Base-by-base conservation (phyloP, 2,797 vertebrate genomes). In the Numenius phaeopus region DNA sequence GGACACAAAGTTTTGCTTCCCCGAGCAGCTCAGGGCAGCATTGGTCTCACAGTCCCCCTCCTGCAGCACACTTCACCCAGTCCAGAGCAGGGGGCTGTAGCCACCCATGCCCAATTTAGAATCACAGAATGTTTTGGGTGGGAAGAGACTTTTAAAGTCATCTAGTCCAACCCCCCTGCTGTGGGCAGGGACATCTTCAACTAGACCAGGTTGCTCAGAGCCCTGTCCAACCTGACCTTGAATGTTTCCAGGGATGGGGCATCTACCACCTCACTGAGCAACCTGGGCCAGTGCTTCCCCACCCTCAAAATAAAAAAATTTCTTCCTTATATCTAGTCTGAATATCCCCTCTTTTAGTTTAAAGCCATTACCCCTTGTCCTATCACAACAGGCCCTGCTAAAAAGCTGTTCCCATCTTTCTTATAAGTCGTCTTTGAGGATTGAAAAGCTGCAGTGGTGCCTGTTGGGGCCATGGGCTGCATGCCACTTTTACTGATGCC, bases 381-480 rank as follows among this genome's bases (percentile, higher is more conserved):
- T 75, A 1, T 57, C 0, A 0, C 47, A 6, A 29, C 32, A 49
- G 20, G 11, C 8, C 26, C 39, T 40, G 1, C 15, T 73, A 37
- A 49, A 54, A 91, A 15, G 12, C 12, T 57, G 22, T 55, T 34
- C 18, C 30, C 34, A 27, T 30, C 34, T 62, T 69, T 62, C 34
- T 44, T 37, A 24, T 10, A 46, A 58, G 19, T 2, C 20, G 19
- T 21, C 15, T 57, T 46, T 71, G 46, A 46, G 14, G 15, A 34
- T 2, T 29, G n/a, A 49, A 67, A 67, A 11, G 22, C 61, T 4
- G 2, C 46, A 66, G 1, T 40, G n/a, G 30, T 7, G 6, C 37
- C 14, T 0, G 0, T 2, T 7, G 59, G 15, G 20, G 4, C n/a
- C 4, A 6, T 10, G 39, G 34, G 34, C 50, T 47, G 30, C 29